A percentile compares a stretch with the other conserved stretches of the same genome.
These are phyloP conservation scores for Myanophis thanlyinensis DNA, from an alignment of 2,113 vertebrate species.

Conservation along the genomic window DNA sequence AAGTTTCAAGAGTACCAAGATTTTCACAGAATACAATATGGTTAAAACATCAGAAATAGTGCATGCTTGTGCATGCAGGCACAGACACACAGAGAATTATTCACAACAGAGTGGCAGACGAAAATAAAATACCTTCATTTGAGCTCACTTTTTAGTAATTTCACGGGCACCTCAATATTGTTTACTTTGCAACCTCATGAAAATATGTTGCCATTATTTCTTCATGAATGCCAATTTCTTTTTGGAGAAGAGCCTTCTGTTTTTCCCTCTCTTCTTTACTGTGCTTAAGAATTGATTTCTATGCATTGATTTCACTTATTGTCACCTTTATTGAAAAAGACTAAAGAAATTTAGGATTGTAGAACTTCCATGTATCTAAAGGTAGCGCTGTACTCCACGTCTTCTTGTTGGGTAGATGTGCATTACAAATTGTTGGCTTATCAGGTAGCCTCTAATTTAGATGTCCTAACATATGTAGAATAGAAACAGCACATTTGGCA, in stretches of 20 bases:
- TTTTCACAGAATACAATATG: background rate
- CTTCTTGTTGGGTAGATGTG: background rate
- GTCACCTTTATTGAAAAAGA: background rate
- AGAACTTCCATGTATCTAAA: background rate
- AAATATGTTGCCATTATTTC: background rate
- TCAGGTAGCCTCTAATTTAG: background rate
- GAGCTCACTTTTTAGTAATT: background rate
- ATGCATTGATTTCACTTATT: background rate
- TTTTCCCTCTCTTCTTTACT: background rate
- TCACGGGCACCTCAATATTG: background rate
- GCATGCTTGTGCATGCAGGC: background rate
- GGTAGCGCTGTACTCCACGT: background rate
- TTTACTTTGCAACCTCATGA: background rate
- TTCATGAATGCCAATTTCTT: background rate
- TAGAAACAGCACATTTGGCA: background rate
- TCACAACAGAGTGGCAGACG: background rate
- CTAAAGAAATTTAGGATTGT: background rate
- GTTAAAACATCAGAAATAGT: background rate
- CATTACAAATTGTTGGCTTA: background rate
- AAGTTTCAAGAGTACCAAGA: background rate
- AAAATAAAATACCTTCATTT: background rate
- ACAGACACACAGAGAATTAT: background rate
- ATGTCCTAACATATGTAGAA: background rate
- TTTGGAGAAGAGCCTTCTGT: background rate
- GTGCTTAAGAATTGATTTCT: background rate